Base-by-base conservation (phyloP, 2,888 invertebrate genomes). In the Congeria kusceri region DNA sequence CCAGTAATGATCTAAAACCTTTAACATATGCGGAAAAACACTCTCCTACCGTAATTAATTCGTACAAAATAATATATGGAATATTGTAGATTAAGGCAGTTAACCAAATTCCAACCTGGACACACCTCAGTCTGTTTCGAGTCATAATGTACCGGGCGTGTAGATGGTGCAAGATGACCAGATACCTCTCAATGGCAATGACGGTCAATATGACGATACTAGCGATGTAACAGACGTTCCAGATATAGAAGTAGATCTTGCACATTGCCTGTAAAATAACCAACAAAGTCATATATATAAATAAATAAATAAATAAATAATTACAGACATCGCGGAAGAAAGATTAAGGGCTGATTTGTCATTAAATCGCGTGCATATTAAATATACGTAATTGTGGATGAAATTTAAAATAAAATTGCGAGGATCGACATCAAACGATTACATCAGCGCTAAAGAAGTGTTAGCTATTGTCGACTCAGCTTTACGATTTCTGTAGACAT, bases 201-300 rank as follows among this genome's bases (percentile, higher is more conserved):
- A 97, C 96, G 46, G 98, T 96, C 81, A 98, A 94, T 83, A 98
- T 97, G 91, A 97, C 96, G 88, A 97, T 97, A 23, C 98, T 97
- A 1, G 97, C 97, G 1, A 97, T 97, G 94, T 97, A 97, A 92
- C 97, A 97, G 86, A 98, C 94, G 18, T 97, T 96, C 93, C 97
- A 96, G 25, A 97, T 96, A 92, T 97, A 97, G 94, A 97, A 96
- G 94, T 98, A 97, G 95, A 97, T 96, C 93, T 97, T 97, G 94
- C 98, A 98, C 83, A 98, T 89, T 18, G 80, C 87, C 91, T 91
- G 88, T 65, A 65, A 81, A 69, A 64, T n/a, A 20, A 66, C 28
- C 28, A 47, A 47, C 18, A 58, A n/a, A n/a, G n/a, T 44, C 27
- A 46, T 11, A 46, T 46, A 46, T 15, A 46, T 15, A 46, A n/a